These are phyloP conservation scores for Chaetorhynchus papuensis DNA, from an alignment of 2,113 vertebrate species.

Conservation along the genomic window DNA sequence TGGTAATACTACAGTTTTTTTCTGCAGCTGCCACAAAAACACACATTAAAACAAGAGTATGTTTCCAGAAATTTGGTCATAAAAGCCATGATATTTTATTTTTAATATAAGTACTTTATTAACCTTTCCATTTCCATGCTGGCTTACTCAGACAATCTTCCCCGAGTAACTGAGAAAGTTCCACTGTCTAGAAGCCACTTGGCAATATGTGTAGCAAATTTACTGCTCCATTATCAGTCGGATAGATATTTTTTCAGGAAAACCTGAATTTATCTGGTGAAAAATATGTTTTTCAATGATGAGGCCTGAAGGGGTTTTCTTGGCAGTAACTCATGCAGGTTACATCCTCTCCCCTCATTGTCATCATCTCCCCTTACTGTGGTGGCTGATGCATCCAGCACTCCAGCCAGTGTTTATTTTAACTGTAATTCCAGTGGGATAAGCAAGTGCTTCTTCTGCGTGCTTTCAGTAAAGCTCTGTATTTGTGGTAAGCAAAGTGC, in stretches of 20 bases:
- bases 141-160: neutral
- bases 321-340: neutral
- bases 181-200: neutral
- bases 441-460: rapidly evolving
- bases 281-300: neutral
- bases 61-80: neutral
- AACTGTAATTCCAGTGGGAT: neutral
- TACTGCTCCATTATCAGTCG: neutral
- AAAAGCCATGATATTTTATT: neutral
- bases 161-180: neutral
- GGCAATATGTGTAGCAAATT: neutral
- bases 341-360: neutral
- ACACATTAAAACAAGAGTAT: neutral
- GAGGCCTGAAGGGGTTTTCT: neutral
- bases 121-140: neutral
- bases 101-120: neutral
- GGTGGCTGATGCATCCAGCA: neutral
- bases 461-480: neutral
- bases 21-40: neutral
- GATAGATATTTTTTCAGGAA: neutral
- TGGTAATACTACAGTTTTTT: neutral
- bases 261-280: neutral
- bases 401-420: neutral
- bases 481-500: neutral
- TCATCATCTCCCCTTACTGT: neutral